phyloP scores from a whole-genome alignment of 2,888 invertebrate genomes.

The Eustalomyia histrio region DNA sequence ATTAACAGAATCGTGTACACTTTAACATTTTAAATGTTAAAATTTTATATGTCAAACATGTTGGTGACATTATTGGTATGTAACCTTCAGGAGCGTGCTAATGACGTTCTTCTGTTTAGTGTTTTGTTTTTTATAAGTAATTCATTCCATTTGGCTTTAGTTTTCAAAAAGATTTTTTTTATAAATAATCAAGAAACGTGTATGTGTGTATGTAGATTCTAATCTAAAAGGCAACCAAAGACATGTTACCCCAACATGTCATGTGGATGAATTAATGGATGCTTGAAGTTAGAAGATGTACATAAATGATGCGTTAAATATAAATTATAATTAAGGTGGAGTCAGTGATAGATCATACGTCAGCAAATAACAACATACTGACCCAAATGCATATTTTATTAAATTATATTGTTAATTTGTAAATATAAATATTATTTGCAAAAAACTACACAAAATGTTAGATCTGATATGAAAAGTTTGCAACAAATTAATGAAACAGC shows the following conservation, averaged over 20 bases:
- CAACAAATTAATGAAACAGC: neutral
- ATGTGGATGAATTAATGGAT: constrained; percentile 2
- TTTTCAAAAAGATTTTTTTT: neutral
- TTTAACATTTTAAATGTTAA: constrained; percentile 65
- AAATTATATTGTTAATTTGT: neutral
- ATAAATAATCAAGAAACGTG: neutral
- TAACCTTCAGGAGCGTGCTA: constrained; percentile 66
- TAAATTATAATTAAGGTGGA: neutral
- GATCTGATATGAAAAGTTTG: neutral
- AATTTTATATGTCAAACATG: constrained; percentile 65
- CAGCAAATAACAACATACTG: neutral
- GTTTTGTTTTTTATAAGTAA: no score
- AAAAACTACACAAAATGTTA: neutral
- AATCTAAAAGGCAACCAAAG: neutral
- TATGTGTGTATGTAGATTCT: constrained; percentile 2
- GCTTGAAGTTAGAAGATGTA: neutral
- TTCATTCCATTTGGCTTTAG: neutral
- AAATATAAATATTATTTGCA: neutral
- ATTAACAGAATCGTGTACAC: constrained; percentile 60
- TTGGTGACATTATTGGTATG: constrained; percentile 66
- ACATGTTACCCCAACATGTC: neutral
- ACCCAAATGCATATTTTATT: neutral
- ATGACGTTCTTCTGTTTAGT: constrained; percentile 36
- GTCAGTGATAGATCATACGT: neutral
- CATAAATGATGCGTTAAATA: neutral